phyloP scores from a whole-genome alignment of 1,140 invertebrate genomes.

The Drosophila tristis region DNA sequence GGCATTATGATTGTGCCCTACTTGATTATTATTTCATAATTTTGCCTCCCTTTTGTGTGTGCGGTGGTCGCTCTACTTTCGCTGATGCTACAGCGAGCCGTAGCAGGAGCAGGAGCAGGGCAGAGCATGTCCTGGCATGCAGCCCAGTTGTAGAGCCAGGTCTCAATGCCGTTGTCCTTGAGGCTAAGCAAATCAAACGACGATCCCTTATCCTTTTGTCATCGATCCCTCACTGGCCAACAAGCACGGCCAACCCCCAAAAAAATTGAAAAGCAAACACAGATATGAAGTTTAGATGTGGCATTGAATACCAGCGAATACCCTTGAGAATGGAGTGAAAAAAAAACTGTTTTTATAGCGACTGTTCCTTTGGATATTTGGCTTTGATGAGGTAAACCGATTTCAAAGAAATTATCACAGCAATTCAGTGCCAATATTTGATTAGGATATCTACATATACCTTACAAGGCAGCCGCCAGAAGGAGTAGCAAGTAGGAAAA shows the following conservation, averaged over 20 bases:
- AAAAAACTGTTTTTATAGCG: slow-evolving; percentile 41
- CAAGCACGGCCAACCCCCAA: slow-evolving; percentile 66
- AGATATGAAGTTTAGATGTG: slow-evolving; percentile 16
- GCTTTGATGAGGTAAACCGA: too few species aligned
- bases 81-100: slow-evolving; percentile 3
- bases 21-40: slow-evolving; percentile 80
- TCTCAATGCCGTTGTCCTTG: slow-evolving; percentile 63
- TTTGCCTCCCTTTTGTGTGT: slow-evolving; percentile 32
- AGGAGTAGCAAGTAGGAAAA: too few species aligned
- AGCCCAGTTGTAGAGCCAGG: slow-evolving; percentile 23
- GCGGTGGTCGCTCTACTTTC: slow-evolving; percentile 52
- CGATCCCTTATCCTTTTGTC: slow-evolving; percentile 56
- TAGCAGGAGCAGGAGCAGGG: background rate
- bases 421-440: too few species aligned
- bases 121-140: slow-evolving; percentile 62
- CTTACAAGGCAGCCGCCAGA: too few species aligned
- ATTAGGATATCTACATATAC: too few species aligned
- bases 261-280: slow-evolving; percentile 38
- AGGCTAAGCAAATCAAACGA: slow-evolving; percentile 33
- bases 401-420: too few species aligned
- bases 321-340: slow-evolving; percentile 28
- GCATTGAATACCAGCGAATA: slow-evolving; percentile 25
- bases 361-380: slow-evolving; percentile 17
- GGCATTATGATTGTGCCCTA: slow-evolving; percentile 68
- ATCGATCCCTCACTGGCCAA: slow-evolving; percentile 20